A percentile compares a stretch with the other conserved stretches of the same genome.
These are phyloP conservation scores for Lathronympha strigana DNA, from an alignment of 2,888 invertebrate genomes.

Conservation along the genomic window DNA sequence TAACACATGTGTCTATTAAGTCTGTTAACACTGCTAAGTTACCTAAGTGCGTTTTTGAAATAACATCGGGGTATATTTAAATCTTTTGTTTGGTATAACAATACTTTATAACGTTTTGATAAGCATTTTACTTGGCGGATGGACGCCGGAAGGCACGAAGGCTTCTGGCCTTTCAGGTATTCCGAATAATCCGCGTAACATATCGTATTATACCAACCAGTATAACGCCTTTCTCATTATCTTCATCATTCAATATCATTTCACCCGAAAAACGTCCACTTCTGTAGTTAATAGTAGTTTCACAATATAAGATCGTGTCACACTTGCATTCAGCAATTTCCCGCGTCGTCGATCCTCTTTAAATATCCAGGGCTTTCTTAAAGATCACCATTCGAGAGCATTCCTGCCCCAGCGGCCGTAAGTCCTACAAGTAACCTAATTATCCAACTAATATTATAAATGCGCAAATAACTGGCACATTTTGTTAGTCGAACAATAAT, in stretches of 20 bases:
- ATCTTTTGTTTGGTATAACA: constrained; percentile 48
- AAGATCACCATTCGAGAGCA: too few relatives aligned
- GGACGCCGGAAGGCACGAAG: constrained; percentile 55
- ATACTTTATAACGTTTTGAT: constrained; percentile 50
- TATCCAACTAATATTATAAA: too few relatives aligned
- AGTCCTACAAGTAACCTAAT: too few relatives aligned
- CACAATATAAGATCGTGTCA: too few relatives aligned
- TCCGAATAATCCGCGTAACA: background rate
- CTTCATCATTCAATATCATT: background rate
- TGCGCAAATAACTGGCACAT: too few relatives aligned
- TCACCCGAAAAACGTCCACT: too few relatives aligned
- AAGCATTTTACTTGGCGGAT: constrained; percentile 53
- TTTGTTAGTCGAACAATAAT: too few relatives aligned
- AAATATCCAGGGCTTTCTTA: too few relatives aligned
- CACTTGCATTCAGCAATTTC: too few relatives aligned
- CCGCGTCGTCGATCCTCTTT: too few relatives aligned
- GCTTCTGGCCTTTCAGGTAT: constrained; percentile 39
- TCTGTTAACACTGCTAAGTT: constrained; percentile 13
- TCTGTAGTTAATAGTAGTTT: too few relatives aligned
- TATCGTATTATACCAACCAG: constrained; percentile 34
- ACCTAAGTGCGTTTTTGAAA: constrained; percentile 15
- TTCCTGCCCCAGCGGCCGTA: too few relatives aligned
- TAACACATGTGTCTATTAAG: constrained; percentile 12
- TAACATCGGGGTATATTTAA: constrained; percentile 41
- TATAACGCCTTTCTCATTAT: background rate